Base-by-base conservation (phyloP, 2,797 vertebrate genomes). In the Taenioides sp. region DNA sequence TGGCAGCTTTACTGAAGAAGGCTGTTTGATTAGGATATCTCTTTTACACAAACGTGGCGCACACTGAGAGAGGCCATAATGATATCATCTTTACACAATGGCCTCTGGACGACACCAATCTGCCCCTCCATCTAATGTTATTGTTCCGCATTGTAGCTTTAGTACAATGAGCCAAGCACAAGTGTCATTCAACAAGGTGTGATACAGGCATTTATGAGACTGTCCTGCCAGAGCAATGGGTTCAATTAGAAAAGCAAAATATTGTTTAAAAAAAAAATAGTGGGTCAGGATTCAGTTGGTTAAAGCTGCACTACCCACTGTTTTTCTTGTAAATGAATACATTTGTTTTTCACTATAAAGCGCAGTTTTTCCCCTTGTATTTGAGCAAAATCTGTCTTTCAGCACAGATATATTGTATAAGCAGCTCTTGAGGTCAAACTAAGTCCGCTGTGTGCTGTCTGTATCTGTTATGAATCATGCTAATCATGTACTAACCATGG, bases 11-110 rank as follows among this genome's bases (percentile, higher is more conserved):
- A 70, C 65, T 73, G 50, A 75, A 50, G 72, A 64, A 70, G 50
- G 37, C 64, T 20, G 63, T 72, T 66, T 70, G 66, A 85, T 83
- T 82, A 72, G 49, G 84, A 85, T 77, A 78, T 83, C 23, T 55
- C 71, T 72, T 75, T 81, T 55, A 76, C 76, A 72, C 69, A 83
- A 82, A 79, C 60, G 52, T 16, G 52, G 12, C 34, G 17, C 69
- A 58, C 73, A 61, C 62, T 65, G 58, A 78, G 69, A 78, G 69
- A 79, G 37, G 14, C 73, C 83, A 75, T 71, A 72, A 76, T 66
- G 67, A 79, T 77, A 72, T 80, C 62, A 78, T 86, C 67, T 50
- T 16, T 59, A 47, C 72, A 72, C 66, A 75, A 55, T 66, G 70
- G 65, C n/a, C 27, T 47, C 58, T 2, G 25, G 10, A 50, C 52